phyloP scores from a whole-genome alignment of 2,888 invertebrate species.

The Hydroisotoma schaefferi region DNA sequence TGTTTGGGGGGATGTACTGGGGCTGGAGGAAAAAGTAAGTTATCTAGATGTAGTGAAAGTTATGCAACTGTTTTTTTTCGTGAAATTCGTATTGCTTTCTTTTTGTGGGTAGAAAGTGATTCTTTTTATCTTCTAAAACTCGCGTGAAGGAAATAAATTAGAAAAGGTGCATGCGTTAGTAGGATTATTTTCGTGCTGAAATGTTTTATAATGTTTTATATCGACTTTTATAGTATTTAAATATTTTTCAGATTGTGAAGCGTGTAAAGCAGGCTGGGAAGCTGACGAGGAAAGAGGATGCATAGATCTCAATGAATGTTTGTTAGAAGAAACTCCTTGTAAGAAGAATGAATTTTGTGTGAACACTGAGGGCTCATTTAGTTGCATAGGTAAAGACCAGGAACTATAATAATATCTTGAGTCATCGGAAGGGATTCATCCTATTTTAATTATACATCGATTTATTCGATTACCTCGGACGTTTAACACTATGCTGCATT shows the following conservation, averaged over 20 bases:
- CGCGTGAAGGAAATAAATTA: too few species aligned
- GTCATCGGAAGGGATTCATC: neutral
- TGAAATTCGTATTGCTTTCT: too few species aligned
- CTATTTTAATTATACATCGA: neutral
- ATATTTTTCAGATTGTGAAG: constrained; percentile 57
- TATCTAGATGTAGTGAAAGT: too few species aligned
- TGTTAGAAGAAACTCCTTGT: constrained; percentile 58
- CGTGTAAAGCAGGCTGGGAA: constrained; percentile 69
- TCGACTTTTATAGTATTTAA: neutral
- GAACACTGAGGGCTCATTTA: constrained; percentile 79
- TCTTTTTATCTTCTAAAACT: too few species aligned
- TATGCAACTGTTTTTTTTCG: neutral
- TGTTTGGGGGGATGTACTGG: constrained; percentile 74
- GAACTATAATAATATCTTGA: neutral
- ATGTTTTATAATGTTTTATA: neutral
- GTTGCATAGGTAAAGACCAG: constrained; percentile 63
- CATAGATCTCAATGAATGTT: constrained; percentile 79
- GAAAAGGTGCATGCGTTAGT: too few species aligned
- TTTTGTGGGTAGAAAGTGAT: too few species aligned
- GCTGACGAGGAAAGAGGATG: constrained; percentile 73
- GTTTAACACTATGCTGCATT: neutral
- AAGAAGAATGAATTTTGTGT: constrained; percentile 73
- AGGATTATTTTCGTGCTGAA: neutral
- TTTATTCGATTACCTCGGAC: neutral
- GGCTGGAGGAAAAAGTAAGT: constrained; percentile 65